These are phyloP conservation scores for Myodes glareolus DNA, from an alignment of 2,113 vertebrate species.

Conservation along the genomic window DNA sequence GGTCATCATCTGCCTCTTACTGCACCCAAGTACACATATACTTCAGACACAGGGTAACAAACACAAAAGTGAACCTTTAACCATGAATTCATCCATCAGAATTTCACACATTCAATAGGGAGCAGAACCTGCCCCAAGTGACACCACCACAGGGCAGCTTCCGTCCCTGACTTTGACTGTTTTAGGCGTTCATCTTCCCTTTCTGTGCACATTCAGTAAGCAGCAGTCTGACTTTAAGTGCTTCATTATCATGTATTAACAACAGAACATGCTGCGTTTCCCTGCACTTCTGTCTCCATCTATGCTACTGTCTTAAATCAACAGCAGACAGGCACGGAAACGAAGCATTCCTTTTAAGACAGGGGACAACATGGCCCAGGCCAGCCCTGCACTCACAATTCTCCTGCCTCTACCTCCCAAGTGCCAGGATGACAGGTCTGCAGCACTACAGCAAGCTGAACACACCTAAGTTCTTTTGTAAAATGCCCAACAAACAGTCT, in stretches of 20 bases:
- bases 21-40: not conserved
- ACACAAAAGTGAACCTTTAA: constrained; percentile 12
- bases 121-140: not conserved
- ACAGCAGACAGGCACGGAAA: not conserved
- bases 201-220: not conserved
- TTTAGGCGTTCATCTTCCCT: not conserved
- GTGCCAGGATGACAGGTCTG: not conserved
- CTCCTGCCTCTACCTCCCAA: too few relatives aligned
- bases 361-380: not conserved
- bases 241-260: not conserved
- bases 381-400: not conserved
- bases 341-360: not conserved
- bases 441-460: too few relatives aligned
- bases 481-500: not conserved
- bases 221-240: not conserved
- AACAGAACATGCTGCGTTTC: not conserved
- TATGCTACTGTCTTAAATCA: not conserved
- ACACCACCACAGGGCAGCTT: not conserved
- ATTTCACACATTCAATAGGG: constrained; percentile 23
- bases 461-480: not conserved
- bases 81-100: constrained; percentile 26
- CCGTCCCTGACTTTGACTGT: not conserved
- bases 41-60: constrained; percentile 17
- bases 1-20: not conserved
- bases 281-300: not conserved